Percentiles rank a stretch among this genome's conserved stretches.
phyloP scores from a whole-genome alignment of 2,113 vertebrate genomes.

The Columba livia region DNA sequence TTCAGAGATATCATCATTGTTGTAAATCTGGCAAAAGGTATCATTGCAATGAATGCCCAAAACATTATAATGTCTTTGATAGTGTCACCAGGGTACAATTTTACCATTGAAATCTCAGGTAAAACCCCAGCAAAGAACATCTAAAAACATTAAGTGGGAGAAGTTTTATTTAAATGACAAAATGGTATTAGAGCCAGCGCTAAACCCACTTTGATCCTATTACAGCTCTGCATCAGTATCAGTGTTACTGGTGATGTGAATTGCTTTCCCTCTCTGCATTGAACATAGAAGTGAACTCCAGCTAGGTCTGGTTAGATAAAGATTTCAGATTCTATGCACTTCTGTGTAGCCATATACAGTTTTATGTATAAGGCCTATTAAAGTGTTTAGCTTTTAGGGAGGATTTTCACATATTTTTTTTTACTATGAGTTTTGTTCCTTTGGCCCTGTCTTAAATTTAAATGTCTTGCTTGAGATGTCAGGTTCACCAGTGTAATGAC shows the following conservation, averaged over 20 bases:
- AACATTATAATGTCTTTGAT: background rate
- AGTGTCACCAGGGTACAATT: background rate
- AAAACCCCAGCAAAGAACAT: background rate
- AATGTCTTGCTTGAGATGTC: background rate
- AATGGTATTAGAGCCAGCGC: background rate
- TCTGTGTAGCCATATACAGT: background rate
- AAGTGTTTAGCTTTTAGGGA: background rate
- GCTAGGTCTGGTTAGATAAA: background rate
- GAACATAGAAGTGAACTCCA: background rate
- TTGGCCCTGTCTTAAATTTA: background rate
- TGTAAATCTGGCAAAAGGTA: background rate
- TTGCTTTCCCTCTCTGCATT: background rate
- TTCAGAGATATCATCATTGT: background rate
- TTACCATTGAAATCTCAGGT: background rate
- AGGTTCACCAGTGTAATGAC: background rate
- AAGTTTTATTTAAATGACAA: conserved; percentile 8
- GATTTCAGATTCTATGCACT: background rate
- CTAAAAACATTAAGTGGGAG: background rate
- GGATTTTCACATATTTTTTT: background rate
- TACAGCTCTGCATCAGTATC: background rate
- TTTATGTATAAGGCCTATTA: background rate
- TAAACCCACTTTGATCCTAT: background rate
- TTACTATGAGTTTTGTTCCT: background rate
- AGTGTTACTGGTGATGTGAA: background rate
- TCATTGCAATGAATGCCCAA: background rate